Evolutionary conservation across 1,140 invertebrate genomes (phyloP), one percentile per base, ranked within the genome.

Genomic region (Conus ventricosus): DNA sequence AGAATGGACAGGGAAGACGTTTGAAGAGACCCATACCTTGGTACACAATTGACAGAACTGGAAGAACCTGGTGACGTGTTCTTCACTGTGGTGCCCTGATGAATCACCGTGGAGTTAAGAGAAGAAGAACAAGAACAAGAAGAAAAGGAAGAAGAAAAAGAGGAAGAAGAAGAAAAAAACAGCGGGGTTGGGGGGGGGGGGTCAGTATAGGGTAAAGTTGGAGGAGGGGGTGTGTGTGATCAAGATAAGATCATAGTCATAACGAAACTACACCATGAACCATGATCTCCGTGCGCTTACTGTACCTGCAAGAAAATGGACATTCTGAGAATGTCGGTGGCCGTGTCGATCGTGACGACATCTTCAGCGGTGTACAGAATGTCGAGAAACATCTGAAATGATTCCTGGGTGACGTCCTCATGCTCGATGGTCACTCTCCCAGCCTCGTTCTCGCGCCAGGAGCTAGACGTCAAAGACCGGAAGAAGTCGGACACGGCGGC

Each of bases 321-420:
- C 84, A 85, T 85, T n/a, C 39, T 57, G 25, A 85, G 84, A 51
- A 85, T 57, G 71, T 85, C 84, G 6, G 4, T 75, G 5, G 67
- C 84, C 2, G 84, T 85, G 25, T 85, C 67, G 4, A 51, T 75
- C 5, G 60, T 85, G 51, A 85, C 53, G 39, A 85, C 39, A n/a
- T 85, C 63, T 54, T 85, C 17, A 7, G n/a, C 27, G 5, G 23
- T 71, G 84, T 85, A 85, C 27, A 85, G 8, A n/a, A 85, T 85
- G 63, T 85, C 84, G 63, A 85, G 63, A n/a, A 85, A n/a, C n/a
- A 85, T 54, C 15, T 54, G n/a, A 63, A 85, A 85, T 4, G 84
- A 85, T 27, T 85, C 84, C 4, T 63, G 25, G n/a, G 84, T 54
- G 7, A 85, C 84, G 23, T 85, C 84, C 53, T 85, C 84, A 20